phyloP scores from a whole-genome alignment of 2,888 invertebrate genomes.

The Drosophila prostipennis region DNA sequence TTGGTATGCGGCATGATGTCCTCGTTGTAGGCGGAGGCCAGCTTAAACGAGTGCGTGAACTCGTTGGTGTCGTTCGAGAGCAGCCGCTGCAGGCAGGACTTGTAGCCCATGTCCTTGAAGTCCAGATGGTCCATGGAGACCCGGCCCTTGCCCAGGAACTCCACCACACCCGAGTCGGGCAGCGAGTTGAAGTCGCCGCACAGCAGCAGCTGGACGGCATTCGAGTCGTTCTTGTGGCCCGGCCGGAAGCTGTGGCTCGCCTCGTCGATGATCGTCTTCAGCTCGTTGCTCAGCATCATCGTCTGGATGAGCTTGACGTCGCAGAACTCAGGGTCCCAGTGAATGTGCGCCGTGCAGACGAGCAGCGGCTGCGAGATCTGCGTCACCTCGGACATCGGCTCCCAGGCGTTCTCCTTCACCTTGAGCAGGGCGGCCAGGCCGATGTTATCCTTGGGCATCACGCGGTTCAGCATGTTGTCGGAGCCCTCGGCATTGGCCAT shows the following conservation, averaged over 20 bases:
- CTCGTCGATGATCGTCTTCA: slow-evolving; percentile 94
- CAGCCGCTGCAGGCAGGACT: slow-evolving; percentile 95
- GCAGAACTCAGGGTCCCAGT: slow-evolving; percentile 99
- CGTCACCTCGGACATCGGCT: slow-evolving; percentile 91
- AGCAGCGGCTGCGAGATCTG: slow-evolving; percentile 92
- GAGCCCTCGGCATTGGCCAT: slow-evolving; percentile 99
- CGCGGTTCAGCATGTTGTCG: slow-evolving; percentile 98
- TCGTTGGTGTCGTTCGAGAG: slow-evolving; percentile 94
- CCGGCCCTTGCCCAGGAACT: slow-evolving; percentile 95
- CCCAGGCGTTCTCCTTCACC: slow-evolving; percentile 97
- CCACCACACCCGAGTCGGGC: slow-evolving; percentile 98
- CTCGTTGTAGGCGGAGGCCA: slow-evolving; percentile 97
- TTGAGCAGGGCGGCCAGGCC: slow-evolving; percentile 97
- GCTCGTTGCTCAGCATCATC: slow-evolving; percentile 98
- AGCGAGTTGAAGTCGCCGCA: slow-evolving; percentile 99
- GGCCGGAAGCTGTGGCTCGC: slow-evolving; percentile 91
- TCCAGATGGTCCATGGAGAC: slow-evolving; percentile 97
- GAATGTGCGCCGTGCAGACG: slow-evolving; percentile 99
- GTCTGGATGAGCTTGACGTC: slow-evolving; percentile 99
- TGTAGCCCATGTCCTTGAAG: slow-evolving; percentile 98
- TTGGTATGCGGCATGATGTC: slow-evolving; percentile 99
- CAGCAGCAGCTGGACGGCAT: slow-evolving; percentile 94
- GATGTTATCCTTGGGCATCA: slow-evolving; percentile 99
- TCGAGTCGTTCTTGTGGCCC: slow-evolving; percentile 89
- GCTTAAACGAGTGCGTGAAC: slow-evolving; percentile 97